Evolutionary conservation across 2,888 invertebrate species (phyloP).

Genomic region (Marronus borbonicus): DNA sequence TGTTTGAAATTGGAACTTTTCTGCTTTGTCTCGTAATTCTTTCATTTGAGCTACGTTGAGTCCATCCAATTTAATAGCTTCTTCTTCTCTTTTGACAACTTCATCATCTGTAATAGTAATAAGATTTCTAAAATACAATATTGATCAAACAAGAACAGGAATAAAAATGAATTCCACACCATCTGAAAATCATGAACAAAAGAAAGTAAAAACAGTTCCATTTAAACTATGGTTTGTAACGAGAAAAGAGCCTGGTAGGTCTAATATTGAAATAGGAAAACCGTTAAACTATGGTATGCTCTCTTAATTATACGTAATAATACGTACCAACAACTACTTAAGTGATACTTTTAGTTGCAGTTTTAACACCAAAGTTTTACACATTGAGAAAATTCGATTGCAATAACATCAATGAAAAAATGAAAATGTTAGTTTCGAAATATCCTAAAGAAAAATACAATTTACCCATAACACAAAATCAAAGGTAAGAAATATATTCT

Average conservation of each 20-base stretch:
- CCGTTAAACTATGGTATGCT: slow-evolving; percentile 57
- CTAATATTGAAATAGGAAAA: slow-evolving; percentile 55
- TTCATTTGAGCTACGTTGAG: slow-evolving; percentile 95
- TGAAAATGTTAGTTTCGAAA: slow-evolving; percentile 61
- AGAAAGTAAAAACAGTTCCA: slow-evolving; percentile 58
- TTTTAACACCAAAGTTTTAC: slow-evolving; percentile 66
- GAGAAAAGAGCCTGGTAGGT: slow-evolving; percentile 59
- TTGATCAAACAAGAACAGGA: slow-evolving; percentile 51
- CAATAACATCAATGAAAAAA: slow-evolving; percentile 60
- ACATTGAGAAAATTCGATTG: slow-evolving; percentile 55
- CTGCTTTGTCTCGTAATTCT: slow-evolving; percentile 90
- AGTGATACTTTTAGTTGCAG: slow-evolving; percentile 59
- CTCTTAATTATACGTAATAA: neutral
- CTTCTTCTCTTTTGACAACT: slow-evolving; percentile 91
- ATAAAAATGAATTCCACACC: slow-evolving; percentile 39
- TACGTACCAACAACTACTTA: neutral
- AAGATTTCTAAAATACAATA: slow-evolving; percentile 33
- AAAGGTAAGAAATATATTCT: slow-evolving; percentile 60
- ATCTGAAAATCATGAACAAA: slow-evolving; percentile 46
- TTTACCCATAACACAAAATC: slow-evolving; percentile 67
- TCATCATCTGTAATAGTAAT: slow-evolving; percentile 82
- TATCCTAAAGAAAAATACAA: slow-evolving; percentile 64
- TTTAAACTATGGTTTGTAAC: slow-evolving; percentile 66
- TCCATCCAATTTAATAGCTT: slow-evolving; percentile 96
- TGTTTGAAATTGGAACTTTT: slow-evolving; percentile 94